Conservation (phyloP, 2,113 vertebrate species). For the Cynoglossus semilaevis region DNA sequence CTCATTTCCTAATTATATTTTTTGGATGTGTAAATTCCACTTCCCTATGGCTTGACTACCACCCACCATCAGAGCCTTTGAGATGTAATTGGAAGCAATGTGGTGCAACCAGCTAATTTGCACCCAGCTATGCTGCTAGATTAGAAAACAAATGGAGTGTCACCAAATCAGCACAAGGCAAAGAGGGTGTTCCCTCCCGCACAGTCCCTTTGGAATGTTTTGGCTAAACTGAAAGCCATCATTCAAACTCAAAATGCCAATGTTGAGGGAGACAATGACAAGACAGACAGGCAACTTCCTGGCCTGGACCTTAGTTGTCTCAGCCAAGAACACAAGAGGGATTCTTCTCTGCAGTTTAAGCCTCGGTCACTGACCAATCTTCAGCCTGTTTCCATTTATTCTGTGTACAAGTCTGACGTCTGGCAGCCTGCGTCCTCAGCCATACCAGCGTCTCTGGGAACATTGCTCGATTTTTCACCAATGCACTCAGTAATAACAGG, state of each 20-base stretch:
- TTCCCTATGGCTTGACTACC: constrained; percentile 29
- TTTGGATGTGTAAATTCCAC: constrained; percentile 33
- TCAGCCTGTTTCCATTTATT: constrained; percentile 39
- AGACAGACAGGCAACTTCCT: constrained; percentile 69
- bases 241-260: constrained; percentile 71
- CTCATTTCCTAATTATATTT: constrained; percentile 43
- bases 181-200: constrained; percentile 59
- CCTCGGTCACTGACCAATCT: constrained; percentile 36
- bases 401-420: constrained; percentile 64
- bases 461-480: constrained; percentile 62
- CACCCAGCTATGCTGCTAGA: constrained; percentile 33
- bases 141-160: constrained; percentile 50
- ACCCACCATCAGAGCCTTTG: constrained; percentile 34
- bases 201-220: constrained; percentile 61
- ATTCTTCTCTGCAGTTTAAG: constrained; percentile 57
- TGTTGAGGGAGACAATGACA: constrained; percentile 70
- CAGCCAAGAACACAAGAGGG: constrained; percentile 63
- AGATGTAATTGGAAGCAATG: constrained; percentile 40
- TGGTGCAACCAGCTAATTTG: constrained; percentile 46
- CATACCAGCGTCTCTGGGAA: constrained; percentile 56
- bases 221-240: constrained; percentile 69
- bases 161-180: constrained; percentile 47
- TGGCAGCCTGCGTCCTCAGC: constrained; percentile 68
- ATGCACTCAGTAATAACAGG: constrained; percentile 52
- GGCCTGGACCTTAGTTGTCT: constrained; percentile 56